These are phyloP conservation scores for Microcebus ravelobensis DNA, from an alignment of 2,113 vertebrate genomes.

Conservation along the genomic window DNA sequence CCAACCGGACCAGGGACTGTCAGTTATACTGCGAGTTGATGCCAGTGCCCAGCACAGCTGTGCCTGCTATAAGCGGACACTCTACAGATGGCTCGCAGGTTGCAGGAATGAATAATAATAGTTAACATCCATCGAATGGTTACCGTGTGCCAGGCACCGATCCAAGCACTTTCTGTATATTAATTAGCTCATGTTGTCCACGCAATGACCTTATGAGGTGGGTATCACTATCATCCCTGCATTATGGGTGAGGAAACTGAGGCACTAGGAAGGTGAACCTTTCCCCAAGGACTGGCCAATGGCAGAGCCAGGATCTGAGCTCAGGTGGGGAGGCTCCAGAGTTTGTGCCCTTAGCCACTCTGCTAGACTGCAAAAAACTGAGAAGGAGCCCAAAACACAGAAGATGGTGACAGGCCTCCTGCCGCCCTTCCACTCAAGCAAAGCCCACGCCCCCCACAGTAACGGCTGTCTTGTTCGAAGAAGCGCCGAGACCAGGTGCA, in stretches of 20 bases:
- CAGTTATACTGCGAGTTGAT: not conserved
- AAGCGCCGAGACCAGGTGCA: not conserved
- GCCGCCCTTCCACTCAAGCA: not conserved
- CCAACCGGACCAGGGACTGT: not conserved
- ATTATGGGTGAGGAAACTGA: not conserved
- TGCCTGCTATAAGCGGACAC: not conserved
- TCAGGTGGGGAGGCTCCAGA: not conserved
- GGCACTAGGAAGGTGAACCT: not conserved
- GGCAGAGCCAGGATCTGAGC: not conserved
- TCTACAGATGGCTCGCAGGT: no score
- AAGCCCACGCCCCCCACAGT: not conserved
- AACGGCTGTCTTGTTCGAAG: not conserved
- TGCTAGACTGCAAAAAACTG: not conserved
- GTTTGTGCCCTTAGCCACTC: not conserved
- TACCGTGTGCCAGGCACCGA: no score
- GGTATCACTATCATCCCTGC: not conserved
- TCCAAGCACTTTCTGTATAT: not conserved
- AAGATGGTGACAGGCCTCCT: not conserved
- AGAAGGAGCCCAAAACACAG: not conserved
- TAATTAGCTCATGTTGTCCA: not conserved
- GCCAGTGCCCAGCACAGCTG: not conserved
- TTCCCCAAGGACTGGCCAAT: not conserved
- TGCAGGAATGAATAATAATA: not conserved
- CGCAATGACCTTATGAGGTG: not conserved
- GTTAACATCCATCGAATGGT: not conserved